Evolutionary conservation across 2,113 vertebrate species (phyloP).

Genomic region (Poeciliopsis prolifica): DNA sequence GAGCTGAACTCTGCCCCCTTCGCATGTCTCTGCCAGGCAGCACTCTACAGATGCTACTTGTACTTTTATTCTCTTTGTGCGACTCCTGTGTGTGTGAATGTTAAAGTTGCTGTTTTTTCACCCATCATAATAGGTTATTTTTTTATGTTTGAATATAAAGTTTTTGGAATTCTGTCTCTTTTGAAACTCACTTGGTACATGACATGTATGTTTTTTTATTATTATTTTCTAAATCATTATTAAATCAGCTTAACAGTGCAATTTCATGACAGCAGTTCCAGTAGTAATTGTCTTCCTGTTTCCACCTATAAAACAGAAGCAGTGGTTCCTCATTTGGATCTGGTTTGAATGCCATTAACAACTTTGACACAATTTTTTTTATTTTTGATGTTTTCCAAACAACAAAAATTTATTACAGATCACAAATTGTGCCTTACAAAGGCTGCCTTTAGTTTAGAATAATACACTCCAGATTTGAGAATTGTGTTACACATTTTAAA

Average conservation of each 20-base stretch:
- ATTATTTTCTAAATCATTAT: neutral
- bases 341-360: too few species aligned
- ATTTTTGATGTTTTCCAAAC: too few species aligned
- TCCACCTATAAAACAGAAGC: too few species aligned
- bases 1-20: constrained; percentile 39
- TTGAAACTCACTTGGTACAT: too few species aligned
- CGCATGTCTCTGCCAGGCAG: neutral
- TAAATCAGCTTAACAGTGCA: neutral
- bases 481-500: neutral
- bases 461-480: too few species aligned
- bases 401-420: too few species aligned
- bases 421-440: too few species aligned
- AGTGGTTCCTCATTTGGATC: too few species aligned
- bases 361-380: too few species aligned
- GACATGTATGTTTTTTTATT: too few species aligned
- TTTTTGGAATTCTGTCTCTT: neutral
- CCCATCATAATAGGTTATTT: neutral
- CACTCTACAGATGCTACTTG: neutral
- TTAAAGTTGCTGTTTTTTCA: neutral
- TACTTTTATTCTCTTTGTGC: constrained; percentile 2
- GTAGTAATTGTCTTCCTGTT: neutral
- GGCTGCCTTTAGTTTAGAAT: too few species aligned
- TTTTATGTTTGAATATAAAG: neutral
- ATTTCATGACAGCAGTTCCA: neutral
- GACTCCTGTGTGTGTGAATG: neutral